Conservation (phyloP, 2,113 vertebrate genomes). For the Bos indicus region DNA sequence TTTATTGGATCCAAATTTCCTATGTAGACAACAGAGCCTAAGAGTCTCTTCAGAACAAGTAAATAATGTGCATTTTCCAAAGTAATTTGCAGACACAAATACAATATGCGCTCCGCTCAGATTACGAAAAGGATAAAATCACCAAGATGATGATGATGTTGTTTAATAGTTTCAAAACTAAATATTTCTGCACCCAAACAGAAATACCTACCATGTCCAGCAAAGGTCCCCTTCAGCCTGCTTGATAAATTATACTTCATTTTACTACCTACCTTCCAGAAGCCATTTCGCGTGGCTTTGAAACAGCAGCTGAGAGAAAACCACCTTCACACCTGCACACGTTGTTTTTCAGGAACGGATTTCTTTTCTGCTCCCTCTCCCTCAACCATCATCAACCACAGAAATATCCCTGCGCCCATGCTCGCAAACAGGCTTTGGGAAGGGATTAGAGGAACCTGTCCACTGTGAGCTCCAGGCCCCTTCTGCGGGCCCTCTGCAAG, state of each 20-base stretch:
- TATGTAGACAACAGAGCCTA: conserved; percentile 61
- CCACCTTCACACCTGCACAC: background rate
- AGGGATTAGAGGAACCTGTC: background rate
- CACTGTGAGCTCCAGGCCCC: background rate
- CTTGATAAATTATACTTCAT: conserved; percentile 45
- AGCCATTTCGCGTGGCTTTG: background rate
- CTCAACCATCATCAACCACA: background rate
- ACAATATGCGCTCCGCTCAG: background rate
- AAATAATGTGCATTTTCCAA: conserved; percentile 75
- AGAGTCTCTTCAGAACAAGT: conserved; percentile 71
- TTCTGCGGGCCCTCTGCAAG: background rate
- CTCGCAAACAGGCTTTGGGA: background rate
- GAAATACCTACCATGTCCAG: conserved; percentile 22
- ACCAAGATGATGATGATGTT: conserved; percentile 38
- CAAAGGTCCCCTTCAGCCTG: conserved; percentile 20
- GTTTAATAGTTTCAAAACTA: conserved; percentile 60
- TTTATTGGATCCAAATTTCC: conserved; percentile 65
- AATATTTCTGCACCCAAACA: conserved; percentile 47
- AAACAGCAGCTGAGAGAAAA: background rate
- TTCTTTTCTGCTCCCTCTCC: background rate
- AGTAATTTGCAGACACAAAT: conserved; percentile 67
- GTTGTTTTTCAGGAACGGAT: background rate
- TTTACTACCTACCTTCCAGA: background rate
- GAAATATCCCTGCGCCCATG: background rate
- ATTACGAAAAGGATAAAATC: conserved; percentile 58